These are phyloP conservation scores for Phragmatobia fuliginosa DNA, from an alignment of 2,888 invertebrate species.

Conservation along the genomic window DNA sequence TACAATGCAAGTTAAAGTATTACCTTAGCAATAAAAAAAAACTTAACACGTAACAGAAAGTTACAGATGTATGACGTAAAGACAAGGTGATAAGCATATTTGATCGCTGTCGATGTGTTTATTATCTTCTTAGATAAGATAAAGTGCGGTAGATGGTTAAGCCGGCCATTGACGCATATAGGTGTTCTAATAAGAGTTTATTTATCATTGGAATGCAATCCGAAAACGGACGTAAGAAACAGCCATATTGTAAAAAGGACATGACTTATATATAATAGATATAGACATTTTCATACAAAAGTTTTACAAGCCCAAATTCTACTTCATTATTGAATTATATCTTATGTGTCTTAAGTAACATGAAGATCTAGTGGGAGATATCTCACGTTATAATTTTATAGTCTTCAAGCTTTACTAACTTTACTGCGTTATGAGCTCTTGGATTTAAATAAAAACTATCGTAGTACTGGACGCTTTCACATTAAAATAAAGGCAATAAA, in stretches of 20 bases:
- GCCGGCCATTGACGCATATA: conserved; percentile 41
- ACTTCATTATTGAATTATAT: neutral
- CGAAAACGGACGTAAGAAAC: neutral
- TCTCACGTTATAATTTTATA: no score
- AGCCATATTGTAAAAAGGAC: neutral
- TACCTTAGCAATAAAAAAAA: conserved; percentile 31
- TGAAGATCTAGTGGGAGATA: no score
- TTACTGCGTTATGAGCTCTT: no score
- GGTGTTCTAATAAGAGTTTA: neutral
- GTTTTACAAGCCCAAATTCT: neutral
- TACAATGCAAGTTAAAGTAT: conserved; percentile 12
- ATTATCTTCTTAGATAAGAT: conserved; percentile 47
- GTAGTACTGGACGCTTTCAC: neutral
- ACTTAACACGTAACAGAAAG: conserved; percentile 34
- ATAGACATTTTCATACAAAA: neutral
- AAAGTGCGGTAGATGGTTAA: conserved; percentile 30
- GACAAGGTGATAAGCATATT: conserved; percentile 23
- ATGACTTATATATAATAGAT: neutral
- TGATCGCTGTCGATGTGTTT: conserved; percentile 40
- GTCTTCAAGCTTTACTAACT: no score
- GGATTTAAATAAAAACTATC: neutral
- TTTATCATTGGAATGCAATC: neutral
- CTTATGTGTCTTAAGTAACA: no score
- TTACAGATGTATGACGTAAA: conserved; percentile 28
- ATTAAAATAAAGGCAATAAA: neutral